Evolutionary conservation across 1,140 invertebrate species (phyloP).

Genomic region (Gonatopus flavifemur): DNA sequence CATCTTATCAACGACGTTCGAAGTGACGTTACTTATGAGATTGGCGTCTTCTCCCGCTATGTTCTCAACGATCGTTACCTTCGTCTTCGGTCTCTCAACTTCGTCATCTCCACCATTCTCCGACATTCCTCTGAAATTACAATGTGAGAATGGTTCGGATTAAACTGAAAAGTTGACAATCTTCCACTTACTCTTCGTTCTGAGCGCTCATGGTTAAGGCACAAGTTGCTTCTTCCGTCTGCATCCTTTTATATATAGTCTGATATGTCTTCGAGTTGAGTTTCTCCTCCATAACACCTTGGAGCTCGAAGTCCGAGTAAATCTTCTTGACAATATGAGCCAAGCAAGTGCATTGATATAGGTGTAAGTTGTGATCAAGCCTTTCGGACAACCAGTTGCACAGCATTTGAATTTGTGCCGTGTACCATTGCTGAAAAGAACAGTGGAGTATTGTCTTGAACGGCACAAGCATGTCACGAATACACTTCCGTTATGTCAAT

Average conservation of each 20-base stretch:
- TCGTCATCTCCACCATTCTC: constrained; percentile 69
- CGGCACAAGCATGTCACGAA: too few relatives aligned
- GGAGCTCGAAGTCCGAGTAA: constrained; percentile 97
- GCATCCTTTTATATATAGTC: constrained; percentile 88
- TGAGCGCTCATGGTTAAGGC: constrained; percentile 80
- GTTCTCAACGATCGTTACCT: constrained; percentile 66
- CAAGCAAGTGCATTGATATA: constrained; percentile 95
- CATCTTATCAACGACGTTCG: constrained; percentile 75
- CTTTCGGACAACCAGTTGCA: constrained; percentile 94
- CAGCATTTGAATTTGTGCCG: constrained; percentile 89
- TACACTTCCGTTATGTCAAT: too few relatives aligned
- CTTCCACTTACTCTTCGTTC: constrained; percentile 61
- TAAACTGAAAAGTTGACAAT: background rate
- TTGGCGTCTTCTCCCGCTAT: constrained; percentile 66
- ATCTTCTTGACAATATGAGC: constrained; percentile 98
- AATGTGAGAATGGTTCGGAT: background rate
- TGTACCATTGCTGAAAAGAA: constrained; percentile 84
- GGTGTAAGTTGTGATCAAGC: constrained; percentile 90
- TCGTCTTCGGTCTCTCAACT: constrained; percentile 63
- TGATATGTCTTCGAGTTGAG: constrained; percentile 97
- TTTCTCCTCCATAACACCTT: constrained; percentile 97
- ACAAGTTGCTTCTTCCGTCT: constrained; percentile 95
- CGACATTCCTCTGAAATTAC: constrained; percentile 45
- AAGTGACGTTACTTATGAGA: constrained; percentile 72
- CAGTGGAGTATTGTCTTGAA: constrained; percentile 25